These are phyloP conservation scores for Apodemus sylvaticus DNA, from an alignment of 2,113 vertebrate genomes.

Conservation along the genomic window DNA sequence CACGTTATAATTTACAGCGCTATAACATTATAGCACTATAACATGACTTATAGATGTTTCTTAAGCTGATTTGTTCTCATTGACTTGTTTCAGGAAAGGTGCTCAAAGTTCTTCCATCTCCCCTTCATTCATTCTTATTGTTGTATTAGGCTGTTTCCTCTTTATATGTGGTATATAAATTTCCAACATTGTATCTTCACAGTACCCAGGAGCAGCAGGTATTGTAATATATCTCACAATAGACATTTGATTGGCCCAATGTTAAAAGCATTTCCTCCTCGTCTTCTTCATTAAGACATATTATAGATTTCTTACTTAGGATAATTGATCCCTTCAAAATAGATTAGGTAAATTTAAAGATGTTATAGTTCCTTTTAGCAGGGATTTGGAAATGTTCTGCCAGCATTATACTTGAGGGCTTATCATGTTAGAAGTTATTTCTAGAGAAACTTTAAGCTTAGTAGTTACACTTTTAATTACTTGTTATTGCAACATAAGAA, in stretches of 20 bases:
- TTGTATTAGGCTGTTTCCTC: not conserved
- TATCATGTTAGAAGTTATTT: conserved; percentile 58
- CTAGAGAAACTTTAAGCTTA: conserved; percentile 31
- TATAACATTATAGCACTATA: not conserved
- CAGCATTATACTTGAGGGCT: not conserved
- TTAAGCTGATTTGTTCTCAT: not conserved
- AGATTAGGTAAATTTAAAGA: conserved; percentile 8
- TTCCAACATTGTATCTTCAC: not conserved
- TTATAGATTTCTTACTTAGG: conserved; percentile 12
- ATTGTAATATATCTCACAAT: not conserved
- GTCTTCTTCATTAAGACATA: not conserved
- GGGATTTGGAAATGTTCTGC: conserved; percentile 50
- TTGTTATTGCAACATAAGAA: conserved; percentile 4
- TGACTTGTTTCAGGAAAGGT: not conserved
- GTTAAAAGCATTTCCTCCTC: not conserved
- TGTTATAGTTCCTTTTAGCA: not conserved
- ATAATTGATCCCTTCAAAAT: conserved; percentile 55
- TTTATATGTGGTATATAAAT: not conserved
- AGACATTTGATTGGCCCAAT: conserved; percentile 1
- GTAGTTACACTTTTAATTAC: conserved; percentile 35
- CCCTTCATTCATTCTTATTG: conserved; percentile 8
- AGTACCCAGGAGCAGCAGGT: not conserved
- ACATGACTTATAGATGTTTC: conserved; percentile 10
- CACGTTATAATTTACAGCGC: not conserved
- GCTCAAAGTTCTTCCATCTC: not conserved